Base-by-base conservation (phyloP, 1,140 invertebrate genomes). In the Eciton burchellii region DNA sequence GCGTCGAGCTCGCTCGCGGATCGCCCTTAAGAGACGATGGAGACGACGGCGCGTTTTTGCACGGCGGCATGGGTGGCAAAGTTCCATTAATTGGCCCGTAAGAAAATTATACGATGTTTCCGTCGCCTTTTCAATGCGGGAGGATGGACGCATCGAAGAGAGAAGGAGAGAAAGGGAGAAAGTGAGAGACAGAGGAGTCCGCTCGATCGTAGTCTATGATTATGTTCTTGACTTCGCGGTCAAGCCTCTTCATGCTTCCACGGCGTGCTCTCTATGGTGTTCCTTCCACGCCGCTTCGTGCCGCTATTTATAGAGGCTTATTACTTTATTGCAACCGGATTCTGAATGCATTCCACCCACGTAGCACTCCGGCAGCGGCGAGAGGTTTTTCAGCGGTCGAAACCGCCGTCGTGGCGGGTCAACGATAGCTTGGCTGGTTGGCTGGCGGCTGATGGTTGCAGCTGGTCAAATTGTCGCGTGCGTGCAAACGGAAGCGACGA, bases 171-270 rank as follows among this genome's bases (percentile, higher is more conserved):
- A 77, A 14, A 45, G 52, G 29, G 56, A 72, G 12, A 47, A 19
- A 29, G 21, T 21, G 24, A 57, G 8, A 35, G 41, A n/a, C 71
- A 63, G 74, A 79, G 70, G 65, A 71, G 57, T 85, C 45, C 71
- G 71, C 65, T 81, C 82, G 86, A 85, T 89, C 85, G 85, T 83
- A 89, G 89, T 91, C 91, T 91, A 91, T 91, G 91, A 92, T 92
- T 92, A 92, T 88, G 90, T 87, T 92, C 91, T 91, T 88, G 85
- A 88, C 86, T 88, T 91, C 90, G 90, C 87, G 91, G 89, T 91
- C 90, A 90, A 89, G 88, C 87, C 91, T 88, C 87, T 87, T 89
- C 89, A 47, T 82, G 84, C 87, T 88, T 88, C 72, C 66, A 88
- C 77, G 82, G 70, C n/a, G n/a, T 71, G 62, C 84, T 85, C 84